Evolutionary conservation across 2,888 invertebrate species (phyloP).

Genomic region (Tupiocoris notatus): DNA sequence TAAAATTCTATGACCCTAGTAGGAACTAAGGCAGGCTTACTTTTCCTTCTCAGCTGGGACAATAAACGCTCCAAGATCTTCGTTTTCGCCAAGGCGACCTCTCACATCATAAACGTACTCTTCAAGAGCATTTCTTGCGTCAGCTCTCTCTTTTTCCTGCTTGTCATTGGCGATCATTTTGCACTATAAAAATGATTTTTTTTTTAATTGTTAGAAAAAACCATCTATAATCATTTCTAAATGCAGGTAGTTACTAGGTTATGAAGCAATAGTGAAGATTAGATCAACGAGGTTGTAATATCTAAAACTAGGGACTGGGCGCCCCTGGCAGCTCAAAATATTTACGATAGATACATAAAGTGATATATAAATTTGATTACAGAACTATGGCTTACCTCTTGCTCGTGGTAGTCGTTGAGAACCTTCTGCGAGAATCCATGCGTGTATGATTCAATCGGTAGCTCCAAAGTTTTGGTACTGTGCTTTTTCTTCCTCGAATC

Average conservation of each 20-base stretch:
- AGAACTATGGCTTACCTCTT: constrained; percentile 64
- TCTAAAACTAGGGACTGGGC: too few species aligned
- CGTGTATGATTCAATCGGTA: constrained; percentile 76
- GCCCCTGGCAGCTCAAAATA: too few species aligned
- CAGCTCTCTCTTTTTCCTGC: constrained; percentile 91
- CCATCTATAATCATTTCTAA: too few species aligned
- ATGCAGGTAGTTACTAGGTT: too few species aligned
- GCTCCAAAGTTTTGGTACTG: constrained; percentile 74
- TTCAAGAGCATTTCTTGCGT: constrained; percentile 94
- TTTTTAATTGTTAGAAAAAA: too few species aligned
- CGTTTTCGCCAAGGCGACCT: constrained; percentile 77
- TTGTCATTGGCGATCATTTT: constrained; percentile 83
- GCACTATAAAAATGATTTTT: too few species aligned
- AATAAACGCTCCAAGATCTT: constrained; percentile 72
- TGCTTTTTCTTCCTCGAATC: constrained; percentile 75
- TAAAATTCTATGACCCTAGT: too few species aligned
- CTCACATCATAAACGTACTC: constrained; percentile 98
- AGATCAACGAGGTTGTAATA: too few species aligned
- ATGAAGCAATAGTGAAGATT: too few species aligned
- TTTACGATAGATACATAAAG: too few species aligned
- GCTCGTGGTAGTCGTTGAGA: constrained; percentile 72
- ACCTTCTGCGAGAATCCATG: constrained; percentile 71
- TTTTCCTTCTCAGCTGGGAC: constrained; percentile 61
- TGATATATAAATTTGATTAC: too few species aligned
- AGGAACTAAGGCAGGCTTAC: constrained; percentile 40